Evolutionary conservation across 2,113 vertebrate species (phyloP).

Genomic region (Mobula birostris): DNA sequence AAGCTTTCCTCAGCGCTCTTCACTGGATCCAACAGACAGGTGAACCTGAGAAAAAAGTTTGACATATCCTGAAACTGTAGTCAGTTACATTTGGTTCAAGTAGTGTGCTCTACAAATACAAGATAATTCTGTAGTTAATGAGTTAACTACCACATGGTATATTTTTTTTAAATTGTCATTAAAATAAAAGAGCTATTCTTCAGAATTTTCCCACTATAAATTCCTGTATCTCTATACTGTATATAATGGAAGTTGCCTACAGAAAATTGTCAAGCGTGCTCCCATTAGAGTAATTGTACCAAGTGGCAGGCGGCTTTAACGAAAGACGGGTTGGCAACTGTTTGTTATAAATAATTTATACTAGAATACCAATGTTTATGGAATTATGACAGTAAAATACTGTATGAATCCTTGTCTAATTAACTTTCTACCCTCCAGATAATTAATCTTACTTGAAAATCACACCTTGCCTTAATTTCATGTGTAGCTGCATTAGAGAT

Average conservation of each 20-base stretch:
- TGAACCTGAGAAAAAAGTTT: not conserved
- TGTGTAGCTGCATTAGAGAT: not conserved
- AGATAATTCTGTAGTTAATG: not conserved
- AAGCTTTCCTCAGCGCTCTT: no score
- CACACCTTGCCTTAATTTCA: not conserved
- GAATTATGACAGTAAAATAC: not conserved
- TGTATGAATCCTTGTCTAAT: not conserved
- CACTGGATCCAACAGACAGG: not conserved
- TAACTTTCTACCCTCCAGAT: not conserved
- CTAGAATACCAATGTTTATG: not conserved
- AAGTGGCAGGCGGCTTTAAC: not conserved
- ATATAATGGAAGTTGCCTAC: not conserved
- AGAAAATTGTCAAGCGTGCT: not conserved
- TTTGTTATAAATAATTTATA: not conserved
- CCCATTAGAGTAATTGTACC: not conserved
- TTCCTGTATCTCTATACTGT: not conserved
- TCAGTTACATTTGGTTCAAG: not conserved
- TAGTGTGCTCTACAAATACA: no score
- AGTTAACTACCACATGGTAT: not conserved
- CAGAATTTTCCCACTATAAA: not conserved
- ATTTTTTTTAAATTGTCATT: not conserved
- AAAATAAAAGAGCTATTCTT: not conserved
- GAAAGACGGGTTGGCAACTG: not conserved
- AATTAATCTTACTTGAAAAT: not conserved
- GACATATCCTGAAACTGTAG: not conserved